Base-by-base conservation (phyloP, 2,888 invertebrate species). In the Mayetiola destructor region DNA sequence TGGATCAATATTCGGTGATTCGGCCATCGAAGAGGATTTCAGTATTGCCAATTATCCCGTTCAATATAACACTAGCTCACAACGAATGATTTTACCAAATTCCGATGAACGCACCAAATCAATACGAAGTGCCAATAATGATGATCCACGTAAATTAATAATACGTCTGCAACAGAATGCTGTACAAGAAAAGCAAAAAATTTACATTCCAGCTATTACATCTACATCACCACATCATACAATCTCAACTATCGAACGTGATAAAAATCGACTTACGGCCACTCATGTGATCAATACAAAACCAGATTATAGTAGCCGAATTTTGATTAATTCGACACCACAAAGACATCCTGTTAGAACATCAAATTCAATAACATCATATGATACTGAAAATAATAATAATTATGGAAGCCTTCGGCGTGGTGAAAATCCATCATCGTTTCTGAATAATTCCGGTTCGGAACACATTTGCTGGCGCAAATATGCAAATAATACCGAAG, bases 401-500 rank as follows among this genome's bases (percentile, higher is more conserved):
- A 64, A 66, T 5, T 66, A 66, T 58, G 64, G 64, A 9, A 66
- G 64, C 57, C 62, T 64, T 1, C 63, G 63, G 12, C 57, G 54
- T 12, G 52, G 16, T 4, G 53, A 53, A 20, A 53, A 30, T 32
- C 30, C 30, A 32, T 6, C 12, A 16, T 53, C 53, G 29, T 29
- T 56, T 37, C 12, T 18, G 2, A 57, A 56, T 18, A 58, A 58
- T 12, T 55, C 54, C 55, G 66, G 65, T 23, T 64, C 66, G 37
- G 75, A 74, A 61, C 77, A 77, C 62, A 76, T 77, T 58, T 77
- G 77, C 66, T 76, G 77, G 70, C 70, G 76, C 59, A 75, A 70
- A 62, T 68, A 71, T 62, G 67, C 71, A 21, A 68, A 70, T 36
- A 72, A 70, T 64, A 66, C 71, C 56, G 69, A 71, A 63, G 72